Evolutionary conservation across 1,140 invertebrate genomes (phyloP), one percentile per base, ranked within the genome.

Genomic region (Odontomachus brunneus): DNA sequence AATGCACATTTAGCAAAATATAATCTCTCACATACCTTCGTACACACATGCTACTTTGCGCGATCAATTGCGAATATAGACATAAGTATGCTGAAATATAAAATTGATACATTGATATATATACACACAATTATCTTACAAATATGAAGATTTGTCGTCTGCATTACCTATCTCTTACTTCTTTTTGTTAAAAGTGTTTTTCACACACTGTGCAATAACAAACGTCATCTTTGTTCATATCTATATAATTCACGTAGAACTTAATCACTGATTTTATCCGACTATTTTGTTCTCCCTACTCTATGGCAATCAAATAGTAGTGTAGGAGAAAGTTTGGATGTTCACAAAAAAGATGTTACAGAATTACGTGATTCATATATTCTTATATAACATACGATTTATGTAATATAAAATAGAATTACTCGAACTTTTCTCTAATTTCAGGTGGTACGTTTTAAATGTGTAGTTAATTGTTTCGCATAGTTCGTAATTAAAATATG

Each of bases 381-480:
- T 89, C 83, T 86, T 81, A 22, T 14, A 38, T 75, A 83, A 88
- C 66, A 82, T 51, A 29, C 24, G 67, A 67, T 88, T 76, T 83
- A 59, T 84, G 82, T 86, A 88, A 82, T 83, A 74, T 82, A 84
- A 78, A 65, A 24, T 69, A 71, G 66, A 84, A 87, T 73, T 83
- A 87, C 62, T 89, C 63, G 72, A 85, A 63, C 75, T 76, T 76
- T 14, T 82, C 78, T 88, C 83, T 87, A 59, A 88, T 87, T 84
- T 88, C 76, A 83, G 80, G 83, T 90, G 83, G 84, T 87, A 88
- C 88, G 83, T 83, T 38, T 78, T 89, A 90, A 73, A 86, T 73
- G 73, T 80, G 69, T 80, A 85, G 82, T 84, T 86, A 86, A 83
- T 59, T 72, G 62, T 82, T 86, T 89, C 29, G 72, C 66, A 71